Base-by-base conservation (phyloP, 2,113 vertebrate genomes). In the Nyctibius bracteatus region DNA sequence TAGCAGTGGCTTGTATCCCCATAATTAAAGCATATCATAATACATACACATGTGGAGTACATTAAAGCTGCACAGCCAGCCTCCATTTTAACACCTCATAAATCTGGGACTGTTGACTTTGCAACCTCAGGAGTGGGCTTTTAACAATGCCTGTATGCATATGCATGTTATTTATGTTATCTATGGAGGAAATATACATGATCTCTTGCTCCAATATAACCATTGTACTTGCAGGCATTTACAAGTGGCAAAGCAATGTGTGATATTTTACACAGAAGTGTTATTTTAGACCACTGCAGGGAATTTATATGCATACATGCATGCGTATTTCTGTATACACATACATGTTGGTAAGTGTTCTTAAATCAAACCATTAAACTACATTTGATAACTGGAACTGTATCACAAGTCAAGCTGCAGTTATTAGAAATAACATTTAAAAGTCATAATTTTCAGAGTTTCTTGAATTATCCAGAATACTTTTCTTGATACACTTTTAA, bases 131-230 rank as follows among this genome's bases (percentile, higher is more conserved):
- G 44, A 89, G 70, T 18, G 33, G 47, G 41, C 59, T 67, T 94
- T 86, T 35, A 81, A 30, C 24, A 62, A 21, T 5, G 3, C 0
- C 10, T 35, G 27, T 3, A 8, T 5, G 8, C 14, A 27, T 8
- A 25, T 12, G 14, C 14, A 55, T 15, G 4, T 82, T 67, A 28
- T 27, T 54, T 62, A 33, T 12, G 6, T 44, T 49, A 39, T 9
- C 73, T 22, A 0, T 10, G 20, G 8, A 71, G 17, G 23, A 37
- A 54, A 9, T 9, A 46, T 4, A 1, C 1, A 33, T 10, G 35
- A 81, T 18, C 44, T 46, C 68, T 33, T 19, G 27, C 10, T 61
- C 8, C 65, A 65, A 2, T 13, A 68, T 3, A 81, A 39, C 10
- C 47, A 37, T 0, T 28, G 37, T 8, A 44, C 6, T 61, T 24